Evolutionary conservation across 2,888 invertebrate genomes (phyloP), one percentile per base, ranked within the genome.

Genomic region (Eutolmus rufibarbis): DNA sequence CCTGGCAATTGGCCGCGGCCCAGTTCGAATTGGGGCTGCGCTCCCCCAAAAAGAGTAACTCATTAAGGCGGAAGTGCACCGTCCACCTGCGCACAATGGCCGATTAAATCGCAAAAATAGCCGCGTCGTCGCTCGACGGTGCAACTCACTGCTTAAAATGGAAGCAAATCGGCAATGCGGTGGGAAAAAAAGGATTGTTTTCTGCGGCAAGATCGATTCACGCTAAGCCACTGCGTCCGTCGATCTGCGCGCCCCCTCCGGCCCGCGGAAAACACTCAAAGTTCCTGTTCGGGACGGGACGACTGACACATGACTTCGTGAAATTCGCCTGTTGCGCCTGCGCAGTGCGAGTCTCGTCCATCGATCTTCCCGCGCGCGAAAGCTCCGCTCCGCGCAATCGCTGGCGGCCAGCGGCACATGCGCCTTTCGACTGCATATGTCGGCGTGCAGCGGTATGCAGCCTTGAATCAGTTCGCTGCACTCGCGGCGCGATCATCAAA

Each of bases 391-490:
- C 82, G 56, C 57, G n/a, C 43, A 3, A 12, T 12, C 43, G 43
- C 76, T 34, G 74, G 37, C 76, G 37, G 8, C 2, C 16, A 56
- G 56, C 81, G 28, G 57, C 57, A 23, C 85, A 85, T 85, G 85
- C 74, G 85, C 85, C 85, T 57, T 78, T 37, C 85, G 28, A 46
- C 8, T 40, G 46, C 74, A 74, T 74, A 51, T 74, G 85, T 23
- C 74, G 85, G 89, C 87, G 77, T 90, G 90, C 89, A 66, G 40
- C 89, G 92, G 92, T 92, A 92, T 92, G 92, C 91, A 92, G 92
- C 92, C 92, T 92, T 92, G 92, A 92, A 92, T 92, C 92, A 92
- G 92, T 92, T 92, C 92, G 92, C 90, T 92, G 92, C 92, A 92
- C 92, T 92, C 92, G 91, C 90, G 40, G 37, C 66, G 66, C 78